Evolutionary conservation across 2,113 vertebrate genomes (phyloP).

Genomic region (Nerophis ophidion): DNA sequence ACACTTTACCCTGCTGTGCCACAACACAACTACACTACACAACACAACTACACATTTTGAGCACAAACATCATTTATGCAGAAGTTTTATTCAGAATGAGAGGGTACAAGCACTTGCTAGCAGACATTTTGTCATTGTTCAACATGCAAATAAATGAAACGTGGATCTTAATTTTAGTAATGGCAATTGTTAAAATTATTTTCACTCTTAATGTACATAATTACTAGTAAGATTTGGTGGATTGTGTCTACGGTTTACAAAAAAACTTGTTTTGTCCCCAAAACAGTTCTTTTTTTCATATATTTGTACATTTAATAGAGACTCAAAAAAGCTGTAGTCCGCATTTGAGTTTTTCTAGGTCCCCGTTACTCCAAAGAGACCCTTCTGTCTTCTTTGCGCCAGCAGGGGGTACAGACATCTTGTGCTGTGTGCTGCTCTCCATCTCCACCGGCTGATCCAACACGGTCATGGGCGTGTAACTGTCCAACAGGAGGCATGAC

Average conservation of each 20-base stretch:
- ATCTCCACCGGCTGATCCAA: conserved; percentile 81
- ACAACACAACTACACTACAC: too few relatives aligned
- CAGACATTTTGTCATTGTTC: background rate
- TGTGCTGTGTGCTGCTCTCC: conserved; percentile 46
- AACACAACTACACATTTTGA: too few relatives aligned
- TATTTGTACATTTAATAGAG: background rate
- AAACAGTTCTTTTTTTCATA: too few relatives aligned
- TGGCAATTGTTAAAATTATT: background rate
- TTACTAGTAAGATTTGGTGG: too few relatives aligned
- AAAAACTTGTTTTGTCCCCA: background rate
- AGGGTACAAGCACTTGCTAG: background rate
- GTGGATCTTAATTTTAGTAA: background rate
- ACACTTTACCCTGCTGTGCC: too few relatives aligned
- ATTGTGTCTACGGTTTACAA: background rate
- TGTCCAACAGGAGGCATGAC: conserved; percentile 80
- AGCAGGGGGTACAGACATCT: background rate
- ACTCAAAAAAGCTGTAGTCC: conserved; percentile 71
- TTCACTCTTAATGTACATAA: too few relatives aligned
- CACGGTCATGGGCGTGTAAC: conserved; percentile 81
- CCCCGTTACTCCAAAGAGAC: conserved; percentile 62
- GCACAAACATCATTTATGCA: background rate
- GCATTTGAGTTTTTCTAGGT: conserved; percentile 66
- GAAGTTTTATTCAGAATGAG: background rate
- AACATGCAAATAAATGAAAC: background rate
- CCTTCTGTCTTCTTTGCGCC: conserved; percentile 45